phyloP scores from a whole-genome alignment of 2,113 vertebrate genomes.

The Varanus komodoensis region DNA sequence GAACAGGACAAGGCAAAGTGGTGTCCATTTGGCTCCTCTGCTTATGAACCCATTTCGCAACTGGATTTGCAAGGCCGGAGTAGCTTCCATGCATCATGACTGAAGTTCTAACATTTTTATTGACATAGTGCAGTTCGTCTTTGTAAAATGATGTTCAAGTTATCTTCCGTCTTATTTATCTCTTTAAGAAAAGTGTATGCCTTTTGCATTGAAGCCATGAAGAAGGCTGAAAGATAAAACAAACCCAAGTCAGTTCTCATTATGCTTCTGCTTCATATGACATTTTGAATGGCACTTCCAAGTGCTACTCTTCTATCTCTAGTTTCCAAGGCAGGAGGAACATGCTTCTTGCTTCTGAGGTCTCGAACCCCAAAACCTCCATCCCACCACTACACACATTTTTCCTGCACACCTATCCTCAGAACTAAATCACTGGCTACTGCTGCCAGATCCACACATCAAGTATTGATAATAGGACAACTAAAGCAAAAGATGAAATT shows the following conservation, averaged over 20 bases:
- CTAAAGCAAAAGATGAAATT: not conserved
- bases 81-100: not conserved
- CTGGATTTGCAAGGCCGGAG: rapidly evolving
- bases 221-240: slow-evolving; percentile 83
- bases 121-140: not conserved
- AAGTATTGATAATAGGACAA: not conserved
- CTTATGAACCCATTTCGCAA: not conserved
- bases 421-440: not conserved
- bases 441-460: not conserved
- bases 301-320: not conserved
- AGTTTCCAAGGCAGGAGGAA: not conserved
- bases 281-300: not conserved
- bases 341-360: not conserved
- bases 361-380: not conserved
- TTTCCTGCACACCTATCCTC: not conserved
- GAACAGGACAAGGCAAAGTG: rapidly evolving
- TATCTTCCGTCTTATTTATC: not conserved
- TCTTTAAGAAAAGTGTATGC: slow-evolving; percentile 93
- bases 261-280: not conserved
- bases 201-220: slow-evolving; percentile 94
- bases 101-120: not conserved
- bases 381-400: not conserved
- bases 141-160: not conserved
- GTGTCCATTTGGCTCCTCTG: not conserved
- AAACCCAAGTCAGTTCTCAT: slow-evolving; percentile 29